Base-by-base conservation (phyloP, 1,140 invertebrate genomes). In the Musca vetustissima region DNA sequence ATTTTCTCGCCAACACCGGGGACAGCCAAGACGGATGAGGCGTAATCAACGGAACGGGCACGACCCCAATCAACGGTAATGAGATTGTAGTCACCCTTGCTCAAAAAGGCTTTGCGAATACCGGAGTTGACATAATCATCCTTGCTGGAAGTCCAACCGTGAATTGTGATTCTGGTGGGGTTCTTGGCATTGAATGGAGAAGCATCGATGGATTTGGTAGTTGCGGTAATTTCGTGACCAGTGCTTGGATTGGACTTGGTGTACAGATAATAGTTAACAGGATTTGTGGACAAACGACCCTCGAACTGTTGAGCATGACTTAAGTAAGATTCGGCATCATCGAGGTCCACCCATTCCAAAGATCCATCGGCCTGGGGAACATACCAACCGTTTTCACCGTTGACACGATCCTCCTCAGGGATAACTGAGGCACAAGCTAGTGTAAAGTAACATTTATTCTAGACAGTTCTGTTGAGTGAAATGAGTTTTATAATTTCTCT, bases 51-150 rank as follows among this genome's bases (percentile, higher is more conserved):
- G 1, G 74, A 76, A 1, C 67, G 69, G 1, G 84, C 79, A 25
- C 81, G 76, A 0, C 68, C 66, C 85, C 86, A 88, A 66, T 86
- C 85, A 0, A 88, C 79, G 0, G 84, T 76, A n/a, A 88, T 86
- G 2, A 88, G 76, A 59, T 89, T 88, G 21, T 76, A 78, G 47
- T 87, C 81, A 14, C 73, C 77, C 0, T 73, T 74, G 0, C 70
- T 74, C 0, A 86, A 71, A 72, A 82, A 85, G 2, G 81, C 85
- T 74, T 76, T 65, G 73, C 78, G 67, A 13, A 72, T 69, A 52
- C 64, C 17, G 3, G 17, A 70, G 32, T 70, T 74, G 43, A 74
- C 71, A 8, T 13, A 4, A 9, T 59, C 49, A 4, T 36, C 48
- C 47, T 70, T 21, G 6, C 53, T 70, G 25, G 72, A 21, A 64